A percentile compares a stretch with the other conserved stretches of the same genome.
These are phyloP conservation scores for Hiodon tergisus DNA, from an alignment of 2,113 vertebrate genomes.

Conservation along the genomic window DNA sequence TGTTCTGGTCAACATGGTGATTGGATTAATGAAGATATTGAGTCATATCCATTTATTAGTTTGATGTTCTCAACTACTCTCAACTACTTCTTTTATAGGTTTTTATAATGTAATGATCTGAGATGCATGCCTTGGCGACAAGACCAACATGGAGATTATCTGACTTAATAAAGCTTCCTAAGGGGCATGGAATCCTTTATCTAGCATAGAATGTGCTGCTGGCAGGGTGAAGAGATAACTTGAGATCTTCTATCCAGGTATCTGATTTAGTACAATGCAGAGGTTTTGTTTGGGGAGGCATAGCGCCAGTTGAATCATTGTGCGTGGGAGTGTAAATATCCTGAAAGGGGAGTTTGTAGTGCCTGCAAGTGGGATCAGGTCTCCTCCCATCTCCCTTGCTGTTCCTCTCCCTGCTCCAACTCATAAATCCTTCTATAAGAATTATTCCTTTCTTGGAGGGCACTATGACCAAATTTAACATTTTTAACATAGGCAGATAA, in stretches of 20 bases:
- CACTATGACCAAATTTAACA: constrained; percentile 14
- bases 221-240: not conserved
- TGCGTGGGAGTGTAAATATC: constrained; percentile 50
- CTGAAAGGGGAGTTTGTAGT: constrained; percentile 45
- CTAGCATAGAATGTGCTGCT: not conserved
- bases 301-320: constrained; percentile 46
- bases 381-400: constrained; percentile 30
- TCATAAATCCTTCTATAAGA: constrained; percentile 15
- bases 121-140: no score
- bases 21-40: no score
- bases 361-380: constrained; percentile 35
- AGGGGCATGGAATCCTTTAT: no score
- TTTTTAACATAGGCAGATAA: not conserved
- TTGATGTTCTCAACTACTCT: no score
- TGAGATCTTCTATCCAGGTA: constrained; percentile 13
- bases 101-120: no score
- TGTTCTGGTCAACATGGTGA: no score
- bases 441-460: constrained; percentile 8
- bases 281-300: constrained; percentile 23
- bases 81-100: no score
- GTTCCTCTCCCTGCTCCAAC: not conserved
- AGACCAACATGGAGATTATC: no score
- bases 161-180: no score
- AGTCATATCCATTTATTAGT: no score
- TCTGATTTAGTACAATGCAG: constrained; percentile 32